These are phyloP conservation scores for Troides aeacus DNA, from an alignment of 2,888 invertebrate species.

Conservation along the genomic window DNA sequence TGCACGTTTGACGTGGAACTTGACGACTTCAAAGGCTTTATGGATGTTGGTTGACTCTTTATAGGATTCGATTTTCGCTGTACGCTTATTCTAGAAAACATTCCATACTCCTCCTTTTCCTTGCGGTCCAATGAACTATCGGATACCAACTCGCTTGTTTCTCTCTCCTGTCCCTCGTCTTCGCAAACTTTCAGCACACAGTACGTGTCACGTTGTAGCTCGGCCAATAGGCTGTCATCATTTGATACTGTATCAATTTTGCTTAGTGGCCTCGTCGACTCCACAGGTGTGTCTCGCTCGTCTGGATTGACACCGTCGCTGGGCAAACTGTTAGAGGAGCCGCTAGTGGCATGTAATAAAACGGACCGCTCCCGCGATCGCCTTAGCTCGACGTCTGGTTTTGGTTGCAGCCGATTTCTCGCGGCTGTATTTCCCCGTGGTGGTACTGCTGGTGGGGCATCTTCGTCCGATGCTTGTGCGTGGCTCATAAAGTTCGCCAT, in stretches of 20 bases:
- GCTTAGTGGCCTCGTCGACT: constrained; percentile 35
- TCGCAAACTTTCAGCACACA: constrained; percentile 69
- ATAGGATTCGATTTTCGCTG: constrained; percentile 74
- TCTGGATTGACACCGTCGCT: constrained; percentile 32
- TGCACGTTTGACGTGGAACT: constrained; percentile 73
- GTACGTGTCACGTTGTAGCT: constrained; percentile 65
- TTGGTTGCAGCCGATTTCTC: constrained; percentile 40
- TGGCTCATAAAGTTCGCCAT: constrained; percentile 68
- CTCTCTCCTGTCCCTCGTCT: constrained; percentile 49
- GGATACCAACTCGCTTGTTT: constrained; percentile 36
- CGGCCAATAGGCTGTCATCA: constrained; percentile 71
- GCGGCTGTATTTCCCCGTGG: constrained; percentile 48
- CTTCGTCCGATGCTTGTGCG: constrained; percentile 46
- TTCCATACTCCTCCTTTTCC: constrained; percentile 48
- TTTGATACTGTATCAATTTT: constrained; percentile 52
- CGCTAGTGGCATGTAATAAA: constrained; percentile 75
- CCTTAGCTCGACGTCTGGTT: constrained; percentile 79
- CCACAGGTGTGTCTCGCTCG: constrained; percentile 31
- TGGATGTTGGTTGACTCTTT: constrained; percentile 54
- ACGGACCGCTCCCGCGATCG: constrained; percentile 84
- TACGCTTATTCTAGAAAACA: constrained; percentile 65
- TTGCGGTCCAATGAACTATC: constrained; percentile 37
- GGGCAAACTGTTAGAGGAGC: constrained; percentile 40
- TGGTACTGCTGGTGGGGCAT: constrained; percentile 59
- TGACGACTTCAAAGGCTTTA: constrained; percentile 64